Percentiles rank a stretch among this genome's conserved stretches.
phyloP scores from a whole-genome alignment of 2,888 invertebrate genomes.

The Serripes groenlandicus region DNA sequence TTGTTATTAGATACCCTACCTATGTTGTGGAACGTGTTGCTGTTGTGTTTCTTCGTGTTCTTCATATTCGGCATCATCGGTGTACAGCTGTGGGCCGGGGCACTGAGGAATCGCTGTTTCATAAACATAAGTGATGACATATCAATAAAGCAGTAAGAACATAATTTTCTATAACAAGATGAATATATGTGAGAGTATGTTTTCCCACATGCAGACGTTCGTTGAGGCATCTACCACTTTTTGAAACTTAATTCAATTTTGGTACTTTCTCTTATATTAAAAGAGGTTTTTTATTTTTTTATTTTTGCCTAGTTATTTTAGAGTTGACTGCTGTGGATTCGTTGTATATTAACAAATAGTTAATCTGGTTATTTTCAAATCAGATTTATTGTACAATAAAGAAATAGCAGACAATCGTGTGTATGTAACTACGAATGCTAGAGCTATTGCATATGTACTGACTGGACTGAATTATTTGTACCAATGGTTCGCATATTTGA shows the following conservation, averaged over 20 bases:
- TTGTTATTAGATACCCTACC: conserved; percentile 98
- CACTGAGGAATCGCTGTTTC: conserved; percentile 97
- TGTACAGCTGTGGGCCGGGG: conserved; percentile 99
- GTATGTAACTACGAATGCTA: too few relatives aligned
- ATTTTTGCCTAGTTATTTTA: background rate
- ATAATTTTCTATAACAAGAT: background rate
- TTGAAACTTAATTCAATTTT: background rate
- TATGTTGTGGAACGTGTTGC: conserved; percentile 98
- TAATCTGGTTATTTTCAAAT: too few relatives aligned
- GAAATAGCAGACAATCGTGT: too few relatives aligned
- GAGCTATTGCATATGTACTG: too few relatives aligned
- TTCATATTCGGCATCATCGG: conserved; percentile 99
- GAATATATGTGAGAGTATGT: too few relatives aligned
- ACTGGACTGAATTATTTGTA: too few relatives aligned
- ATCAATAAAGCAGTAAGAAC: conserved; percentile 92
- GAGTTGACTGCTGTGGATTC: too few relatives aligned
- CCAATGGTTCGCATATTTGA: too few relatives aligned
- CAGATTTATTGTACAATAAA: too few relatives aligned
- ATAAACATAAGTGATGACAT: conserved; percentile 91
- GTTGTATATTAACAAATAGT: too few relatives aligned
- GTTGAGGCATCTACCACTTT: background rate
- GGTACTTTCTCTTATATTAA: background rate
- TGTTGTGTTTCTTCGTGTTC: conserved; percentile 99
- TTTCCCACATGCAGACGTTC: background rate
- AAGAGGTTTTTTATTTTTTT: background rate